These are phyloP conservation scores for Garrulus glandarius DNA, from an alignment of 2,797 vertebrate species.

Conservation along the genomic window DNA sequence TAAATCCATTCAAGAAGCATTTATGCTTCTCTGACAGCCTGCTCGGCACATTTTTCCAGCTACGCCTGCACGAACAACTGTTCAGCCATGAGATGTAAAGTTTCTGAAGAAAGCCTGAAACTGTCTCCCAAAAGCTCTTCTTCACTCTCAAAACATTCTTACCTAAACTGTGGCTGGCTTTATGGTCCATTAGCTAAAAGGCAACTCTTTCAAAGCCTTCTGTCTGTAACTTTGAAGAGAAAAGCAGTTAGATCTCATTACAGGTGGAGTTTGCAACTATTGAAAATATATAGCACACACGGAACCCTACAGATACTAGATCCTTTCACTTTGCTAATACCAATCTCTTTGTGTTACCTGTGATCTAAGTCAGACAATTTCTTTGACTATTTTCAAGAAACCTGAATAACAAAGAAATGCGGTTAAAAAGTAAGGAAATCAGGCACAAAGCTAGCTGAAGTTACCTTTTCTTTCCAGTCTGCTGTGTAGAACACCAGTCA, in stretches of 20 bases:
- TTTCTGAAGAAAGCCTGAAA: background rate
- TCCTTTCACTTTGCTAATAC: background rate
- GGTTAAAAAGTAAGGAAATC: constrained; percentile 15
- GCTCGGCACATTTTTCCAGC: background rate
- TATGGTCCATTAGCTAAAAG: background rate
- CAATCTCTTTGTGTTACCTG: background rate
- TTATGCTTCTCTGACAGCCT: background rate
- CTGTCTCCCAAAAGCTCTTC: background rate
- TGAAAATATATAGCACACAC: constrained; percentile 15
- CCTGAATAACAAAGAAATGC: background rate
- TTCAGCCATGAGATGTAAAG: background rate
- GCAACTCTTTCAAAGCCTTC: background rate
- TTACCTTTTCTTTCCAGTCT: background rate
- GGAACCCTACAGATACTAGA: constrained; percentile 24
- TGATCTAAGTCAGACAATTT: constrained; percentile 12
- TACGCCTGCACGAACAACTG: background rate
- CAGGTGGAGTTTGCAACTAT: background rate
- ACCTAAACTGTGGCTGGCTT: background rate
- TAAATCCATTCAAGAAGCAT: constrained; percentile 9
- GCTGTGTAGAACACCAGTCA: background rate
- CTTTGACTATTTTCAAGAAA: constrained; percentile 24
- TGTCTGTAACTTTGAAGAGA: constrained; percentile 16
- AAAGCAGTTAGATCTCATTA: constrained; percentile 18
- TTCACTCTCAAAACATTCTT: background rate
- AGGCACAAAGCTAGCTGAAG: background rate